A percentile compares a stretch with the other conserved stretches of the same genome.
These are phyloP conservation scores for Donacobius atricapilla DNA, from an alignment of 2,113 vertebrate genomes.

Conservation along the genomic window DNA sequence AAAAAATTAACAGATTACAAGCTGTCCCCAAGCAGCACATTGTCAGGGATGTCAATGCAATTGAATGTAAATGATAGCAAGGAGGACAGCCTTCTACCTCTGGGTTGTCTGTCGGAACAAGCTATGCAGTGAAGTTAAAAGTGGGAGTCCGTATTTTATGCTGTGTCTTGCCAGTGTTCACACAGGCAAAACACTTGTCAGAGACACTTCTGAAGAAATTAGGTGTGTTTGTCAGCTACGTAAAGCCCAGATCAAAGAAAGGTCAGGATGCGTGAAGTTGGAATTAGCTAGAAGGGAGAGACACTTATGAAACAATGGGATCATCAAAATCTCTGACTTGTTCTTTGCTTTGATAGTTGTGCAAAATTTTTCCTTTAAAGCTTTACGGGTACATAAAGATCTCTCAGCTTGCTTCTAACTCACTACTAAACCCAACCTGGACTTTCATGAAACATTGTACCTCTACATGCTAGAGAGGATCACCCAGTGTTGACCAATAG, in stretches of 20 bases:
- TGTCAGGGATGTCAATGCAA: not conserved
- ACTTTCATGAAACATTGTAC: not conserved
- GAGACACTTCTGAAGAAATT: not conserved
- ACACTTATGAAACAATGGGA: not conserved
- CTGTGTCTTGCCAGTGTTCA: not conserved
- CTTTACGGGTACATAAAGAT: not conserved
- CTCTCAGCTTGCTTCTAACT: not conserved
- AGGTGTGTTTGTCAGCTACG: not conserved
- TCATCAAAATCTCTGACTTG: not conserved
- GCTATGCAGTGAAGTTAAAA: not conserved
- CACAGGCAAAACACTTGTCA: not conserved
- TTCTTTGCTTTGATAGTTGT: not conserved
- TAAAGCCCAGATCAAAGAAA: not conserved
- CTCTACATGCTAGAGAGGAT: not conserved
- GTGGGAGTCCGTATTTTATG: not conserved
- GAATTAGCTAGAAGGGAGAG: not conserved
- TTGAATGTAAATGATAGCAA: not conserved
- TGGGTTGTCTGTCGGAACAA: not conserved
- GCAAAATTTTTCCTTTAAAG: not conserved
- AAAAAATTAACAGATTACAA: slow-evolving; percentile 7
- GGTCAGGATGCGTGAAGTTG: not conserved
- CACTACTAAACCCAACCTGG: fast-evolving
- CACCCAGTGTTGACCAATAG: not conserved
- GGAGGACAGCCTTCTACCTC: slow-evolving; percentile 1
- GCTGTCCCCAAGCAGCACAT: slow-evolving; percentile 1